These are phyloP conservation scores for Leptogaster cylindrica DNA, from an alignment of 2,888 invertebrate species.

Conservation along the genomic window DNA sequence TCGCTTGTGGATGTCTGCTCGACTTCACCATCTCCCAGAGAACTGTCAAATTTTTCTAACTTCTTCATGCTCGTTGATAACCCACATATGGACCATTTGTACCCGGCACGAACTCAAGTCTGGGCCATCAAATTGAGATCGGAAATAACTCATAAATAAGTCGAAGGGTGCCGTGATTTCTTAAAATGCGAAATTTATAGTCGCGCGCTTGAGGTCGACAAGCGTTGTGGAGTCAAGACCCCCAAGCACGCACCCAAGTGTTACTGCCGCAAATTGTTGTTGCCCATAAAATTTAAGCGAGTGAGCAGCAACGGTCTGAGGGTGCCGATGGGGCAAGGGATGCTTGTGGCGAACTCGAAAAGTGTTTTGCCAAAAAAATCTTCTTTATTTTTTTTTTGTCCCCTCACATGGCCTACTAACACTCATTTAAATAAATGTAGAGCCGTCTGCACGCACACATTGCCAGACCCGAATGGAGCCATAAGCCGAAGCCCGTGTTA, in stretches of 20 bases:
- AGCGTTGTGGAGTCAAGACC: background rate
- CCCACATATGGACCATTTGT: too few relatives aligned
- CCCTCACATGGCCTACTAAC: slow-evolving; percentile 31
- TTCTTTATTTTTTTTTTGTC: slow-evolving; percentile 6
- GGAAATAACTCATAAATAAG: slow-evolving; percentile 53
- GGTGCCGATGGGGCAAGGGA: background rate
- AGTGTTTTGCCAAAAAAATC: slow-evolving; percentile 3
- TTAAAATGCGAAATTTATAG: slow-evolving; percentile 38
- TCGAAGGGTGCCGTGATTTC: slow-evolving; percentile 50
- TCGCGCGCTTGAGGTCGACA: background rate
- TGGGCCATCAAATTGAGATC: slow-evolving; percentile 52
- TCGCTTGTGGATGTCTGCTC: background rate
- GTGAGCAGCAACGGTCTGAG: background rate
- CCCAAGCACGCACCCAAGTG: background rate
- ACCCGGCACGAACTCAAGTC: slow-evolving; percentile 47
- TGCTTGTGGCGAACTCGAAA: too few relatives aligned
- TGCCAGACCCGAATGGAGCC: background rate
- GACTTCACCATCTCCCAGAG: too few relatives aligned
- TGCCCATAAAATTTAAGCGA: slow-evolving; percentile 15
- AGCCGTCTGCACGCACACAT: slow-evolving; percentile 13
- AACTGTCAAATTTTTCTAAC: slow-evolving; percentile 1
- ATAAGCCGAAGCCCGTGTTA: background rate
- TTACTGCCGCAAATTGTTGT: slow-evolving; percentile 1
- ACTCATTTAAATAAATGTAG: slow-evolving; percentile 19
- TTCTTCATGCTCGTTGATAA: too few relatives aligned